Evolutionary conservation across 2,797 vertebrate species (phyloP), one percentile per base, ranked within the genome.

Genomic region (Lepilemur septentrionalis): DNA sequence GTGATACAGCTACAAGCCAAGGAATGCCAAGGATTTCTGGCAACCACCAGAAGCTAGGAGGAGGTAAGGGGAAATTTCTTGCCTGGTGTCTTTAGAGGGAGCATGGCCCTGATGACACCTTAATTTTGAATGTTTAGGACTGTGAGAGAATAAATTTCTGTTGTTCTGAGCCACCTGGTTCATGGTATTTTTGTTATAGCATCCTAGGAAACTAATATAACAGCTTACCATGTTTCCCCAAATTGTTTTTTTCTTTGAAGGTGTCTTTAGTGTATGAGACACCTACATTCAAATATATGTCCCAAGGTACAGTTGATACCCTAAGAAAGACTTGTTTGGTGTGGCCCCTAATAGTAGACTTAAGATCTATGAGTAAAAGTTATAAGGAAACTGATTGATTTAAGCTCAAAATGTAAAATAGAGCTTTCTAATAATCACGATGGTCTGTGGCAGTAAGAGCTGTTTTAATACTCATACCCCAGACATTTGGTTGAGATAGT

Each of bases 171-270:
- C 22, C 57, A 87, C 15, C 18, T 65, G 72, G 41, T 50, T 93
- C 65, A n/a, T 52, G 28, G 11, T 48, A 69, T 78, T 88, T 92
- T 92, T 94, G 46, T 96, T 91, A 65, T 5, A 43, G 17, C 13
- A 65, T 63, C 32, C 75, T n/a, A 72, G 72, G n/a, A 96, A 92
- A 79, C 30, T n/a, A 65, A 83, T 73, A 22, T 12, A 84, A 20
- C 7, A 78, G 59, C 32, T 91, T 91, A 84, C 25, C 20, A 23
- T 93, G 22, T 81, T 87, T 82, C 83, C 41, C 46, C 30, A 93
- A 96, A 67, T 50, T 91, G 67, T 57, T 1, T 32, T 83, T 95
- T 81, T 70, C 61, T 88, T 95, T 88, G 55, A 91, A 52, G 6
- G 15, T 67, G 75, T 88, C 84, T 69, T 35, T 43, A 81, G 38